Base-by-base conservation (phyloP, 2,888 invertebrate genomes). In the Epistrophe grossulariae region DNA sequence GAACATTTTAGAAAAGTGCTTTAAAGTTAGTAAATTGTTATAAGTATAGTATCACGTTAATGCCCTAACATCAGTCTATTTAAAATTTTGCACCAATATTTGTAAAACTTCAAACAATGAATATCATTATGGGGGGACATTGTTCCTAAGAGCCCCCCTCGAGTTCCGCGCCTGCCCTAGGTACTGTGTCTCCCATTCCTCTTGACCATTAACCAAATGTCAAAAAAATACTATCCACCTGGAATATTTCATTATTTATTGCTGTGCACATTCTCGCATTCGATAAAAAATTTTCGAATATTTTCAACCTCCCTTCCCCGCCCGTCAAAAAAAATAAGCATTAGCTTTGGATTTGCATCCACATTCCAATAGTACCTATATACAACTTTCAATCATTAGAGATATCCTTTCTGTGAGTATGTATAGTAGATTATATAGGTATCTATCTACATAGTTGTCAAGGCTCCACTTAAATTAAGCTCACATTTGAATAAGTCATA, bases 401-500 rank as follows among this genome's bases (percentile, higher is more conserved):
- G 9, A 60, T 60, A 38, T 60, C 8, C n/a, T n/a, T 3, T 7
- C 13, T n/a, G 52, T 24, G 9, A 0, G 1, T 40, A 40, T 40
- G 10, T 40, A 6, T 9, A 15, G 43, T 62, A 4, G 9, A 43
- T 62, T 5, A n/a, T n/a, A 4, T 13, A 35, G 35, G 35, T 7
- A 9, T 35, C 7, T 5, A 7, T 31, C 1, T 28, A 55, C 2
- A 15, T 17, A n/a, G 28, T 31, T 31, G 24, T 55, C 52, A 55
- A 70, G 70, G 55, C 24, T 40, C 55, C 70, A 70, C 55, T 70
- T 70, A 71, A 76, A 40, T 60, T 38, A 55, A 17, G 38, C 40
- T 40, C 38, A 17, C 40, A 50, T 19, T 78, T 82, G 78, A 82
- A 82, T 82, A 78, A 78, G 78, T 78, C 59, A 82, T 82, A 72